phyloP scores from a whole-genome alignment of 2,888 invertebrate species.

The Kuschelorhynchus macadamiae region DNA sequence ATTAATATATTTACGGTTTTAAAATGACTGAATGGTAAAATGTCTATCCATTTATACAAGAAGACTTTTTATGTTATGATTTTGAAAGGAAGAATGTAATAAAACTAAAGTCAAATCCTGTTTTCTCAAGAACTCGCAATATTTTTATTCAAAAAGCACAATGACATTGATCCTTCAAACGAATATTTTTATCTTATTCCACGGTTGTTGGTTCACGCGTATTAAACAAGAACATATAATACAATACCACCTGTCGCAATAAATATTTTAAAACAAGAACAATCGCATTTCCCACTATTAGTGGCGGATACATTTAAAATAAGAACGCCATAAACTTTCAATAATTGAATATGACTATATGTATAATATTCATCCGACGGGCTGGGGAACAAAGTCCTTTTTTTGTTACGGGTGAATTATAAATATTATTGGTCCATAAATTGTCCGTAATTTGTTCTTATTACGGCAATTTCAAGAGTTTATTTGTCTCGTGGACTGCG shows the following conservation, averaged over 20 bases:
- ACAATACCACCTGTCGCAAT: constrained; percentile 24
- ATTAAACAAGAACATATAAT: not conserved
- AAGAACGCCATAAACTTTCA: constrained; percentile 52
- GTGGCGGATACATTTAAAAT: constrained; percentile 53
- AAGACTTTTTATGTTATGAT: too few species aligned
- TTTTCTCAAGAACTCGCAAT: too few species aligned
- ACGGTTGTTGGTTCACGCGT: not conserved
- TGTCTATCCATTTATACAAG: too few species aligned
- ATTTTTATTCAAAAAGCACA: not conserved
- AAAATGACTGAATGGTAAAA: too few species aligned
- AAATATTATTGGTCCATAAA: constrained; percentile 66
- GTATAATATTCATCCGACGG: constrained; percentile 36
- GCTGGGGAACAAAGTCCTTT: constrained; percentile 8
- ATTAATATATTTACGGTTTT: too few species aligned
- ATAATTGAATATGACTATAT: constrained; percentile 56
- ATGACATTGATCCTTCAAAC: constrained; percentile 2
- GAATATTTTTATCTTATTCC: not conserved
- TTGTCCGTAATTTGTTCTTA: constrained; percentile 66
- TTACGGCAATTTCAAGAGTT: constrained; percentile 63
- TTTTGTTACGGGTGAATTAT: constrained; percentile 51
- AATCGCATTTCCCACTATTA: constrained; percentile 33
- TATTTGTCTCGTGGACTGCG: constrained; percentile 60
- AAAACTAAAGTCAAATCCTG: too few species aligned
- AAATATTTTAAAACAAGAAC: constrained; percentile 19
- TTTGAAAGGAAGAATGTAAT: too few species aligned